Percentiles rank a stretch among this genome's conserved stretches.
phyloP scores from a whole-genome alignment of 2,797 vertebrate species.

The Rhinoraja longicauda region DNA sequence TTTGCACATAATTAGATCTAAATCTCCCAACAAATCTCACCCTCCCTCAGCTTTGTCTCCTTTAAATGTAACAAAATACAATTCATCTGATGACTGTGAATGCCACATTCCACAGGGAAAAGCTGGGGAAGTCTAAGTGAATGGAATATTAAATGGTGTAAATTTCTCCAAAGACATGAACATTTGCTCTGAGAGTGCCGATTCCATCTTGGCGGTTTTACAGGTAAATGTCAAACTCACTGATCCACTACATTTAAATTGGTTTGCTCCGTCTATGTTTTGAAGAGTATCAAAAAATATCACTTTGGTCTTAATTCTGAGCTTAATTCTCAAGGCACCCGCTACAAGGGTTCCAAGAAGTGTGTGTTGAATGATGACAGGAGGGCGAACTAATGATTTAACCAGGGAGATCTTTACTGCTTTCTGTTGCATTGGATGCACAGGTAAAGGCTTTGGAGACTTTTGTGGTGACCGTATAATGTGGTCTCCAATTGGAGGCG shows the following conservation, averaged over 20 bases:
- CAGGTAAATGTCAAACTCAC: background rate
- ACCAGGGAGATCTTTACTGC: background rate
- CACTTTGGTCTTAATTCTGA: background rate
- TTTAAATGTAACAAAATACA: background rate
- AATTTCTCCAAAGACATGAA: conserved; percentile 16
- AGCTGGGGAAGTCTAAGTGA: background rate
- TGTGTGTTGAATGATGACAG: background rate
- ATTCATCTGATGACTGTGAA: background rate
- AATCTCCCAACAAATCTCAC: background rate
- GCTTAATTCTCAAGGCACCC: background rate
- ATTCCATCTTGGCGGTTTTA: background rate
- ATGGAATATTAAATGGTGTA: background rate
- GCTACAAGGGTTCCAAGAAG: background rate
- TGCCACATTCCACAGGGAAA: background rate
- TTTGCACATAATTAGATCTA: background rate
- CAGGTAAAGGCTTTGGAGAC: background rate
- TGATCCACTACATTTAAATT: background rate
- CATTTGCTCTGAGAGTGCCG: background rate
- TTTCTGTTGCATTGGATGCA: no score
- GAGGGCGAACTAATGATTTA: background rate
- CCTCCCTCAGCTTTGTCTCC: background rate
- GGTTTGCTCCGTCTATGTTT: background rate
- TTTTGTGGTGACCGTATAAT: no score
- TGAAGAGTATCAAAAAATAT: background rate
- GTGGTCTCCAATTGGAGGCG: no score